Evolutionary conservation across 2,113 vertebrate species (phyloP).

Genomic region (Dipodomys merriami): DNA sequence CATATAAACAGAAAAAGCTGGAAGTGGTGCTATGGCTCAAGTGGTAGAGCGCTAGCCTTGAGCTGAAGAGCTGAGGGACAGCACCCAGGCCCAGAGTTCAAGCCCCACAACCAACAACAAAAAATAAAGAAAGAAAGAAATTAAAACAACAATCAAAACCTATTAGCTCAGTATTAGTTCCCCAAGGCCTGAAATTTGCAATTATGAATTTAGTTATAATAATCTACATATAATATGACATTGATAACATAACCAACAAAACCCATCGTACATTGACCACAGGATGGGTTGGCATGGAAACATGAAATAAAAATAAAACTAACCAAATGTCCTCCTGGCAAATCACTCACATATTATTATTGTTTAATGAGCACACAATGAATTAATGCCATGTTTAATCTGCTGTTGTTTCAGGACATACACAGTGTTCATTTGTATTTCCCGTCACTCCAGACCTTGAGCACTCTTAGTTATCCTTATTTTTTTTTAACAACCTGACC

Average conservation of each 20-base stretch:
- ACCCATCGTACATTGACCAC: slow-evolving; percentile 27
- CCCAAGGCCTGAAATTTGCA: slow-evolving; percentile 14
- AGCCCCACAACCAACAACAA: too few species aligned
- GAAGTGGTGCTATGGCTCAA: too few species aligned
- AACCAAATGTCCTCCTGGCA: slow-evolving; percentile 37
- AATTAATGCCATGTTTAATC: slow-evolving; percentile 66
- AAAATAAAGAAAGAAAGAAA: too few species aligned
- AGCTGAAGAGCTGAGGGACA: too few species aligned
- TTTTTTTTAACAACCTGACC: slow-evolving; percentile 20
- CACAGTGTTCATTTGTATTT: slow-evolving; percentile 55
- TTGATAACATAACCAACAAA: slow-evolving; percentile 14
- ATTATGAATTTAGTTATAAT: slow-evolving; percentile 41
- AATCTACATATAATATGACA: neutral
- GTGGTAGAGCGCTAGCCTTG: too few species aligned
- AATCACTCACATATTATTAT: slow-evolving; percentile 46
- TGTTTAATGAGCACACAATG: slow-evolving; percentile 66
- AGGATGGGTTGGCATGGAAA: slow-evolving; percentile 6
- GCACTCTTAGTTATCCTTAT: slow-evolving; percentile 12
- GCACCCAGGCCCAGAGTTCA: too few species aligned
- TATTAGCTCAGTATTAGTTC: slow-evolving; percentile 22
- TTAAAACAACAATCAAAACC: neutral
- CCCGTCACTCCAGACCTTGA: slow-evolving; percentile 21
- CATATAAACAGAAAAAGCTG: too few species aligned
- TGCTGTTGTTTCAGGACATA: slow-evolving; percentile 14
- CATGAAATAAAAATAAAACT: slow-evolving; percentile 50